phyloP scores from a whole-genome alignment of 2,888 invertebrate genomes.

The Eumacrocentrus americanus region DNA sequence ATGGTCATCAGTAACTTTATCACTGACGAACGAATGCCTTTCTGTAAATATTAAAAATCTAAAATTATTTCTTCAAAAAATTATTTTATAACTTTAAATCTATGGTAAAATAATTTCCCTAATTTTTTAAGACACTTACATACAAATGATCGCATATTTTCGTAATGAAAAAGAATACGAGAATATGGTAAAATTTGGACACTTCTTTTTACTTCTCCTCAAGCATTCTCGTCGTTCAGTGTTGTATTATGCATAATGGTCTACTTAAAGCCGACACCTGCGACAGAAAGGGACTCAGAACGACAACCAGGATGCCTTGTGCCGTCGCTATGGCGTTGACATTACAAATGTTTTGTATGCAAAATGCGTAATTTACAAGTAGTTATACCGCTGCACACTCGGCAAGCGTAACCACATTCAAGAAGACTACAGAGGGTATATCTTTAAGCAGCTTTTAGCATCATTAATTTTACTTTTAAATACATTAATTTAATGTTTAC shows the following conservation, averaged over 20 bases:
- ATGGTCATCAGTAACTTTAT: neutral
- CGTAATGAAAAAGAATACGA: neutral
- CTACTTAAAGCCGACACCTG: conserved; percentile 18
- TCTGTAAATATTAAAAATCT: neutral
- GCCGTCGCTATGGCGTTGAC: neutral
- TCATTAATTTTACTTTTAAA: neutral
- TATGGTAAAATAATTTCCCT: too few species aligned
- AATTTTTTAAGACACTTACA: too few species aligned
- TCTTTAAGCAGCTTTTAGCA: neutral
- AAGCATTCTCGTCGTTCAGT: neutral
- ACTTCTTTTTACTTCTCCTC: too few species aligned
- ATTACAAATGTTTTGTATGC: conserved; percentile 21
- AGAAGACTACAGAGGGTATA: neutral
- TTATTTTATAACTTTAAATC: too few species aligned
- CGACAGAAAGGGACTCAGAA: conserved; percentile 6
- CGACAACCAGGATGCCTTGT: neutral
- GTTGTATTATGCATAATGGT: conserved; percentile 21
- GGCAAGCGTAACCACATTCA: neutral
- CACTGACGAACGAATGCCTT: neutral
- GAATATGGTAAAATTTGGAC: too few species aligned
- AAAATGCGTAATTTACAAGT: conserved; percentile 20
- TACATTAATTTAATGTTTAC: too few species aligned
- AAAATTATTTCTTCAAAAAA: neutral
- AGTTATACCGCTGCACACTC: neutral
- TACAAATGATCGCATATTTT: too few species aligned